Evolutionary conservation across 1,140 invertebrate genomes (phyloP), one percentile per base, ranked within the genome.

Genomic region (Bombus sibiricus): DNA sequence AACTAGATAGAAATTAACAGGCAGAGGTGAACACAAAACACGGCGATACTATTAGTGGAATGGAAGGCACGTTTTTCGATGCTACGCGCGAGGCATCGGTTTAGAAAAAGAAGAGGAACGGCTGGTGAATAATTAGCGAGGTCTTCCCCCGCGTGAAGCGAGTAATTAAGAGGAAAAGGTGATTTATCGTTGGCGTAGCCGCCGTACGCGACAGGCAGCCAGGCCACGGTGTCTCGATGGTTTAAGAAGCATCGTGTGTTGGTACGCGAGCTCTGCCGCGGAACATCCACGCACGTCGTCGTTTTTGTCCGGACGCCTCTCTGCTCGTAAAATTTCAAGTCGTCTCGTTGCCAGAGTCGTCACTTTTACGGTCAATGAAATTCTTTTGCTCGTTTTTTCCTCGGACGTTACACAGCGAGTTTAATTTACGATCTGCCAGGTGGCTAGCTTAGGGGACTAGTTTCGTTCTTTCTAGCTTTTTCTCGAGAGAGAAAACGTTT

Each of bases 81-180:
- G 57, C 34, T 37, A 37, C 62, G 68, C 43, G 32, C 10, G 43
- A n/a, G 18, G 78, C 69, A 59, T 85, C n/a, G 13, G n/a, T 28
- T 13, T n/a, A 12, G 32, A 57, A 76, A 78, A 76, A 64, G 39
- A 34, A 25, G n/a, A n/a, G 13, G 47, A 79, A 18, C 34, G 43
- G 53, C n/a, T 37, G 28, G n/a, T n/a, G 64, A 86, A 86, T 83
- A 89, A 89, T 86, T 83, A 89, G 69, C 84, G 15, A 53, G 53
- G 64, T 66, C 37, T 69, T 66, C 34, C 28, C 25, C 74, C n/a
- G 80, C 41, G 72, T 71, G 76, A 68, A 81, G 32, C 39, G 59
- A 83, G 84, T 86, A 89, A 89, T 89, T 89, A 90, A 90, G 81
- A 74, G 75, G 69, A 43, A 83, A 81, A 72, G 77, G 32, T 89